Conservation (phyloP, 1,140 invertebrate species). For the Formica exsecta region DNA sequence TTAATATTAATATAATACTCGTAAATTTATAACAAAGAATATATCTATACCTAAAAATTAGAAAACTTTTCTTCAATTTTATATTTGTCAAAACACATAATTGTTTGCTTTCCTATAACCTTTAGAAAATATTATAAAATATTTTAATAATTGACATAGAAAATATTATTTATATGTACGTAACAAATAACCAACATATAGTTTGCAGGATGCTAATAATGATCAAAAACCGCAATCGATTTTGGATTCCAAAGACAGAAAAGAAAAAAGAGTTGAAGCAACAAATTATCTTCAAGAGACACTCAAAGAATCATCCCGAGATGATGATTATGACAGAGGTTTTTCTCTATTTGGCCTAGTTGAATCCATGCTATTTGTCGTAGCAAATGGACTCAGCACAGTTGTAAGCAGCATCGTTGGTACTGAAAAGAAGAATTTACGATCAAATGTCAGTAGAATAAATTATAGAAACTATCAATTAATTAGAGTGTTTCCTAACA, state of each 20-base stretch:
- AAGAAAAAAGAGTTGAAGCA: background rate
- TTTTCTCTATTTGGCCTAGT: conserved; percentile 81
- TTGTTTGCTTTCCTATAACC: background rate
- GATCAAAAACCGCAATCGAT: background rate
- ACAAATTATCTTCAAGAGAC: background rate
- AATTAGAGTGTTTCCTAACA: conserved; percentile 79
- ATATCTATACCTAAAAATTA: conserved; percentile 1
- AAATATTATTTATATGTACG: conserved; percentile 9
- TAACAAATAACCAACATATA: conserved; percentile 1
- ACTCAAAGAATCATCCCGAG: background rate
- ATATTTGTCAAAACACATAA: background rate
- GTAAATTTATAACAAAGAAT: background rate
- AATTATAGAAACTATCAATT: conserved; percentile 84
- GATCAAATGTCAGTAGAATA: conserved; percentile 66
- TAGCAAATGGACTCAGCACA: conserved; percentile 77
- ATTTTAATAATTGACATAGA: background rate
- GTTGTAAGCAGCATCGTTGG: conserved; percentile 80
- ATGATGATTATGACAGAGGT: conserved; percentile 64
- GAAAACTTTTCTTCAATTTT: background rate
- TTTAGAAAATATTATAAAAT: background rate
- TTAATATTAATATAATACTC: background rate
- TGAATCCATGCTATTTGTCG: conserved; percentile 77
- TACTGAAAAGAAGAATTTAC: conserved; percentile 77
- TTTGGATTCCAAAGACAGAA: background rate
- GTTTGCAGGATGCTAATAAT: conserved; percentile 26